These are phyloP conservation scores for Polyommatus icarus DNA, from an alignment of 2,888 invertebrate species.

Conservation along the genomic window DNA sequence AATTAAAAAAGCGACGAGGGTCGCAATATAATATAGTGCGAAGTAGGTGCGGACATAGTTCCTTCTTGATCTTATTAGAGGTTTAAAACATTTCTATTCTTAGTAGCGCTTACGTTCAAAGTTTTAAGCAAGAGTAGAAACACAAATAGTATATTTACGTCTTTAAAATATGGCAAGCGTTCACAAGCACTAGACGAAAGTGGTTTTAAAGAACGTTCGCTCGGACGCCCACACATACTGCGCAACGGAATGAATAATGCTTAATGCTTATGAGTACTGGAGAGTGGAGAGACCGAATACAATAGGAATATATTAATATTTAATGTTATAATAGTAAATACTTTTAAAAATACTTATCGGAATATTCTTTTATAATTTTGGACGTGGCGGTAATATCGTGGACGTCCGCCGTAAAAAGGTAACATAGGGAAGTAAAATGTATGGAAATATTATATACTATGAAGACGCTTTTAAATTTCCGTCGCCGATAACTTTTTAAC, in stretches of 20 bases:
- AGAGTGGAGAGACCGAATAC: neutral
- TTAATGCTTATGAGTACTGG: neutral
- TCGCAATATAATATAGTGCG: too few species aligned
- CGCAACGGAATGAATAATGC: neutral
- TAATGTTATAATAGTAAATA: neutral
- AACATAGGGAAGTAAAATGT: too few species aligned
- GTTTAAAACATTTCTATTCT: neutral
- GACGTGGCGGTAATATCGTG: too few species aligned
- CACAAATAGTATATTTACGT: neutral
- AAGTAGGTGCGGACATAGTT: neutral
- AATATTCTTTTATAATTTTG: neutral
- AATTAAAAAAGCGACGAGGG: too few species aligned
- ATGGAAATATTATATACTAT: too few species aligned
- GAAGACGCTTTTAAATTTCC: too few species aligned
- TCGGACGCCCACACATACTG: conserved; percentile 1
- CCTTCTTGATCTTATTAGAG: neutral
- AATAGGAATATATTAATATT: neutral
- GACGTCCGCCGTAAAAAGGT: too few species aligned
- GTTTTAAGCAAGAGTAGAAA: neutral
- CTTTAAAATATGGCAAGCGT: neutral
- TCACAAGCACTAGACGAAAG: neutral
- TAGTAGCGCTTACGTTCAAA: neutral
- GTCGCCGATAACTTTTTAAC: too few species aligned
- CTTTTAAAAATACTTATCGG: neutral
- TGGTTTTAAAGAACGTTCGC: neutral